phyloP scores from a whole-genome alignment of 2,113 vertebrate species.

The Gallinago jamesoni region DNA sequence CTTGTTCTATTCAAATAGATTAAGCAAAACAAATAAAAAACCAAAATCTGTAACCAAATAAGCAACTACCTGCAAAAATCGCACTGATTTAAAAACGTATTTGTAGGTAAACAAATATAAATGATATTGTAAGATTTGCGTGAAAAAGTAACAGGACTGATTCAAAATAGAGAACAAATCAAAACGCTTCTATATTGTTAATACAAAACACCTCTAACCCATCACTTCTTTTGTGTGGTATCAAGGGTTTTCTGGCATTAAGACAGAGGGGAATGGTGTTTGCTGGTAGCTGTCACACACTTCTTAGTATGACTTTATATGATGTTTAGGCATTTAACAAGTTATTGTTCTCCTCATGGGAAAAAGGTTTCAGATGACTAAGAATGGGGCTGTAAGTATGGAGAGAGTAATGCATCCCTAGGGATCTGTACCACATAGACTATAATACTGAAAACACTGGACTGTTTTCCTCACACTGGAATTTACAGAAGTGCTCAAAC shows the following conservation, averaged over 20 bases:
- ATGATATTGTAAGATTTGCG: not conserved
- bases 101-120: not conserved
- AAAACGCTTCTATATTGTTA: rapidly evolving
- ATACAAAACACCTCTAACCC: not conserved
- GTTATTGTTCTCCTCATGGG: not conserved
- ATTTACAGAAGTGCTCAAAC: not conserved
- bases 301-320: not conserved
- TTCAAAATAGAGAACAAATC: not conserved
- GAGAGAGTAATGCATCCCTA: not conserved
- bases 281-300: not conserved
- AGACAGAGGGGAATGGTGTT: not conserved
- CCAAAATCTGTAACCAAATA: not conserved
- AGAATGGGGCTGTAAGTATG: not conserved
- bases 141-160: not conserved
- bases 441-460: not conserved
- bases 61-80: not conserved
- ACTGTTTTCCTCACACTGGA: not conserved
- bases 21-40: not conserved
- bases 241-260: not conserved
- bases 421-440: not conserved
- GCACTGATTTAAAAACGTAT: not conserved
- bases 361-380: not conserved
- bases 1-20: not conserved
- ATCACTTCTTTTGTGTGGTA: not conserved
- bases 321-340: not conserved